These are phyloP conservation scores for Machaerirhynchus nigripectus DNA, from an alignment of 2,113 vertebrate genomes.

Conservation along the genomic window DNA sequence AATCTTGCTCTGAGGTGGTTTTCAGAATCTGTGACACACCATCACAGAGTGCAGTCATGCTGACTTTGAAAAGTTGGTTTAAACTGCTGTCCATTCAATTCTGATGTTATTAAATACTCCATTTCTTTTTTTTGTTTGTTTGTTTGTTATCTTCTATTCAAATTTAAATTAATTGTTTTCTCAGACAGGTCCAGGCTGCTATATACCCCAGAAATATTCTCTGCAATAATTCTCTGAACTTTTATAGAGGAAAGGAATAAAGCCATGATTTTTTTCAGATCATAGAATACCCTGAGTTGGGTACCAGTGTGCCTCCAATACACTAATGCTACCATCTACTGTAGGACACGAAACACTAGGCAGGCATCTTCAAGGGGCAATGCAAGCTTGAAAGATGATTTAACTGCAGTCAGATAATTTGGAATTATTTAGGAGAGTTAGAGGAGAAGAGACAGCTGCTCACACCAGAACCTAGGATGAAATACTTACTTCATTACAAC, in stretches of 20 bases:
- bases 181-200: neutral
- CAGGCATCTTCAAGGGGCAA: neutral
- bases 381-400: neutral
- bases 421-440: neutral
- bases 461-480: neutral
- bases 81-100: neutral
- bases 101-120: neutral
- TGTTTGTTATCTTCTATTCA: neutral
- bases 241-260: neutral
- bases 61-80: slow-evolving; percentile 16
- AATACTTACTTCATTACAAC: neutral
- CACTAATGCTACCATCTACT: neutral
- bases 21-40: neutral
- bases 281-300: neutral
- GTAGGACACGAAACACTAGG: neutral
- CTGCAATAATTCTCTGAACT: neutral
- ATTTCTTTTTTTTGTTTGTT: neutral
- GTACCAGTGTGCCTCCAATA: neutral
- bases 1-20: slow-evolving; percentile 9
- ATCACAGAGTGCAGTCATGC: neutral
- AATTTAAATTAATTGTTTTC: neutral
- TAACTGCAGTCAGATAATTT: neutral
- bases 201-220: neutral
- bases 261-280: neutral
- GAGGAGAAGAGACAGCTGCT: neutral